Conservation (phyloP, 2,113 vertebrate genomes). For the Heterotilapia buettikoferi region DNA sequence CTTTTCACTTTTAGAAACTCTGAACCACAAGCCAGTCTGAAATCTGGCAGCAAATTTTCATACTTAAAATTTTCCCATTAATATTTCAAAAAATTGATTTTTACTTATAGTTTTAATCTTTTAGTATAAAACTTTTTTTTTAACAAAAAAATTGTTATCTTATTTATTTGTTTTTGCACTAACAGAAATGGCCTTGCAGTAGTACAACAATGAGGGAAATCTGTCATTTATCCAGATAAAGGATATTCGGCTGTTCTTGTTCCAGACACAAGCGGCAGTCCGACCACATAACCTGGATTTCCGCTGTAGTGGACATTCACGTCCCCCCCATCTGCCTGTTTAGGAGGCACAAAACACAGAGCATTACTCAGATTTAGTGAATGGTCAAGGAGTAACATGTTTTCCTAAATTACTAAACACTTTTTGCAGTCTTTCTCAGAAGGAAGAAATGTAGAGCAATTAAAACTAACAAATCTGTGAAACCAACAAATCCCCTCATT, state of each 20-base stretch:
- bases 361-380: neutral
- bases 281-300: slow-evolving; percentile 72
- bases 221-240: slow-evolving; percentile 35
- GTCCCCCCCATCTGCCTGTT: slow-evolving; percentile 13
- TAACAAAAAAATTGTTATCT: neutral
- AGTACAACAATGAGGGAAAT: neutral
- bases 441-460: neutral
- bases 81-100: neutral
- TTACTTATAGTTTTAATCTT: neutral
- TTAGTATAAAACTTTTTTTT: neutral
- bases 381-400: neutral
- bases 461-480: neutral
- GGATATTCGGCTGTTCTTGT: slow-evolving; percentile 70
- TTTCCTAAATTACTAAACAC: neutral
- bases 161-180: neutral
- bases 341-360: neutral
- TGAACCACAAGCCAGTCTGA: neutral
- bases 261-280: slow-evolving; percentile 69
- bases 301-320: slow-evolving; percentile 54
- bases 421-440: neutral
- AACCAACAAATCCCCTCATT: neutral
- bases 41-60: neutral
- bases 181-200: neutral
- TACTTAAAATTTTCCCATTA: neutral
- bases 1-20: neutral